Evolutionary conservation across 2,888 invertebrate genomes (phyloP).

Genomic region (Periphyllus acericola): DNA sequence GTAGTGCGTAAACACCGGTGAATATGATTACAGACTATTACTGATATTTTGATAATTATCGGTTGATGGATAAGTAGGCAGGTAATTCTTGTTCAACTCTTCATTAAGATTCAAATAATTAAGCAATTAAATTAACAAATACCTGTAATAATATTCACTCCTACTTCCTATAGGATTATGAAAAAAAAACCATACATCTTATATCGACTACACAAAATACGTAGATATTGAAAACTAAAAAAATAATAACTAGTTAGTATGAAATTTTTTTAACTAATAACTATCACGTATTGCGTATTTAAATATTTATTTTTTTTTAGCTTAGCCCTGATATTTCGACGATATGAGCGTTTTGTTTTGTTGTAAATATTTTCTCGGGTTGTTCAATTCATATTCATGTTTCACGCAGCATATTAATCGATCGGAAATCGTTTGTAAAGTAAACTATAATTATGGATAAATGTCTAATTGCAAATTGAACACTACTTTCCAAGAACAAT

Average conservation of each 20-base stretch:
- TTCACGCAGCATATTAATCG: not conserved
- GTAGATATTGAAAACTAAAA: too few species aligned
- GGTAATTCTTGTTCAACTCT: not conserved
- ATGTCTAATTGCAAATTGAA: not conserved
- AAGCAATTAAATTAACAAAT: not conserved
- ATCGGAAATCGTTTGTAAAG: constrained; percentile 11
- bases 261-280: too few species aligned
- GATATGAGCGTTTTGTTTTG: not conserved
- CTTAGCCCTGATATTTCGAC: not conserved
- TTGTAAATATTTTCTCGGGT: not conserved
- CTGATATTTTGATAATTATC: not conserved
- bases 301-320: too few species aligned
- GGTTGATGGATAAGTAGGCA: not conserved
- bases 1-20: not conserved
- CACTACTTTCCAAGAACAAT: not conserved
- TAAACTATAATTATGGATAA: not conserved
- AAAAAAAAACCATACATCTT: not conserved
- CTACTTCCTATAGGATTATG: not conserved
- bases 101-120: not conserved
- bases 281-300: too few species aligned
- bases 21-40: not conserved
- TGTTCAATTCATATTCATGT: not conserved
- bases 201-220: not conserved
- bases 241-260: too few species aligned
- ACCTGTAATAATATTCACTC: not conserved